A percentile compares a stretch with the other conserved stretches of the same genome.
phyloP scores from a whole-genome alignment of 2,113 vertebrate species.

The Gallinago media region DNA sequence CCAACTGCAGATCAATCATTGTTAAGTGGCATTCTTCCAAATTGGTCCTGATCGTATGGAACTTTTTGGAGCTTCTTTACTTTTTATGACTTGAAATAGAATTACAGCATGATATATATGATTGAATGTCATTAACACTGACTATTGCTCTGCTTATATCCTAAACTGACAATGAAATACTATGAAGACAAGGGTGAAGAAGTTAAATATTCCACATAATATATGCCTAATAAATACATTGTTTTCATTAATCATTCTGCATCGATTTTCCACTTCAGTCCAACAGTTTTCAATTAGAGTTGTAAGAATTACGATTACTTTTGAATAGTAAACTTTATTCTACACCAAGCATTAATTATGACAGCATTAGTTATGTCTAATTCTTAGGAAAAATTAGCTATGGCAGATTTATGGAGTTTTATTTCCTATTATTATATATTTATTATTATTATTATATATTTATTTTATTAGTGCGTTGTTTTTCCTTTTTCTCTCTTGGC shows the following conservation, averaged over 20 bases:
- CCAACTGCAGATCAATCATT: background rate
- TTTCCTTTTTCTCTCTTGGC: fast-evolving
- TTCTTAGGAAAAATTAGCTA: background rate
- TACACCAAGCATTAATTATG: background rate
- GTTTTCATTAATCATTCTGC: background rate
- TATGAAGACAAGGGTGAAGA: background rate
- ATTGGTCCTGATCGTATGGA: background rate
- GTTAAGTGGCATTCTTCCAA: background rate
- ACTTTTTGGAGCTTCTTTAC: background rate
- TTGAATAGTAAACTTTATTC: background rate
- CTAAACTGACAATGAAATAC: background rate
- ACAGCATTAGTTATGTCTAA: background rate
- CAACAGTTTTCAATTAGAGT: background rate
- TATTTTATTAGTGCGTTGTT: background rate
- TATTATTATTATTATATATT: too few species aligned
- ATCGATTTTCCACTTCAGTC: background rate
- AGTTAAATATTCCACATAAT: background rate
- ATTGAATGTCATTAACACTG: background rate
- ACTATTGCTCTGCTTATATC: background rate
- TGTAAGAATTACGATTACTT: background rate
- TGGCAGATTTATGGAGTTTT: background rate
- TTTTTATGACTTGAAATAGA: background rate
- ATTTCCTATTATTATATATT: background rate
- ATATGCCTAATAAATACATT: background rate
- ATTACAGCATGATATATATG: background rate